Percentiles rank a stretch among this genome's conserved stretches.
Conservation (phyloP, 1,140 invertebrate species). For the Camponotus pennsylvanicus region DNA sequence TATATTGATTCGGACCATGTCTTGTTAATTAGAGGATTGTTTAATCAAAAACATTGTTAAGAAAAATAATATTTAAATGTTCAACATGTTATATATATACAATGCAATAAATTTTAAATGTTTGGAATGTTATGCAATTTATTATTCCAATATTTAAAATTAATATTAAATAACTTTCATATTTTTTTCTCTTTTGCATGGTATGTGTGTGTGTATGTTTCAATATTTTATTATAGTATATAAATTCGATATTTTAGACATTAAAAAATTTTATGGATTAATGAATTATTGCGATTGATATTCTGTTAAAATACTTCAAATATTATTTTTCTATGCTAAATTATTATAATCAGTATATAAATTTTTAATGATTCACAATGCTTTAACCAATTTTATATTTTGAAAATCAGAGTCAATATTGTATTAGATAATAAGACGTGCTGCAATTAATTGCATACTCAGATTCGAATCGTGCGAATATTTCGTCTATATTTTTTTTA, state of each 20-base stretch:
- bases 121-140: background rate
- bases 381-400: background rate
- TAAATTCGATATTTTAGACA: background rate
- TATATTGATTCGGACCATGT: constrained; percentile 8
- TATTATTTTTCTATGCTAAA: constrained; percentile 1
- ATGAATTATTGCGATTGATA: background rate
- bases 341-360: background rate
- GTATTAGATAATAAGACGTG: too few species aligned
- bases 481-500: too few species aligned
- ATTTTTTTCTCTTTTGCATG: background rate
- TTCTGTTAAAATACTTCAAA: background rate
- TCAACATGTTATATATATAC: background rate
- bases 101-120: constrained; percentile 15
- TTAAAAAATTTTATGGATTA: background rate
- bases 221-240: background rate
- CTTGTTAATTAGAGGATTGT: constrained; percentile 41
- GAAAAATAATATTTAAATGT: constrained; percentile 44
- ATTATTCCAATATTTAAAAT: constrained; percentile 4
- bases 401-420: too few species aligned
- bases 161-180: constrained; percentile 7
- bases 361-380: background rate
- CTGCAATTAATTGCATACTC: too few species aligned
- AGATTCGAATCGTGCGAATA: too few species aligned
- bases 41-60: constrained; percentile 34
- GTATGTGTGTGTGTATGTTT: background rate